These are phyloP conservation scores for Gastrophysa polygoni DNA, from an alignment of 2,888 invertebrate genomes.

Conservation along the genomic window DNA sequence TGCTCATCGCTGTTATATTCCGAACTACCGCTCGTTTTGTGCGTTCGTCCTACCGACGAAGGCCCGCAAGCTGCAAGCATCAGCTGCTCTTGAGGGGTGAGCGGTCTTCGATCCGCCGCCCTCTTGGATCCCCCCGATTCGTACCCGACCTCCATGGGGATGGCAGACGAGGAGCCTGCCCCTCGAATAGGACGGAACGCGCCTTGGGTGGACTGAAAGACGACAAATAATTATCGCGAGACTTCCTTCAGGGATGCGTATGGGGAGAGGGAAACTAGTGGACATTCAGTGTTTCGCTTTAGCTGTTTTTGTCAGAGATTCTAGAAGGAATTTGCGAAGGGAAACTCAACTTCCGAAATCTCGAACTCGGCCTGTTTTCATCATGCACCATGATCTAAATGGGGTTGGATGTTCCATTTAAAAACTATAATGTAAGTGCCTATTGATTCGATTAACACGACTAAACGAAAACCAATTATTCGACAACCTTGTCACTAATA, in stretches of 20 bases:
- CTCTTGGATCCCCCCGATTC: slow-evolving; percentile 27
- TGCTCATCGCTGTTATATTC: slow-evolving; percentile 44
- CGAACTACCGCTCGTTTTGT: slow-evolving; percentile 43
- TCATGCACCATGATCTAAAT: too few relatives aligned
- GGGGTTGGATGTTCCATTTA: too few relatives aligned
- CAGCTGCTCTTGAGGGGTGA: slow-evolving; percentile 51
- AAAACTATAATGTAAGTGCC: too few relatives aligned
- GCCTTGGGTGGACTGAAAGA: slow-evolving; percentile 18
- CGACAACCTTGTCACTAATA: too few relatives aligned
- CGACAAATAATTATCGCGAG: not conserved
- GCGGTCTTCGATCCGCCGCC: slow-evolving; percentile 30
- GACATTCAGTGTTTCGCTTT: slow-evolving; percentile 23
- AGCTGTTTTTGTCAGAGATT: slow-evolving; percentile 19
- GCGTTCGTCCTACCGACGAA: slow-evolving; percentile 26
- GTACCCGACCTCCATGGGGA: slow-evolving; percentile 38
- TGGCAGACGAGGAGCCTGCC: slow-evolving; percentile 17
- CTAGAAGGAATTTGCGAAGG: slow-evolving; percentile 22
- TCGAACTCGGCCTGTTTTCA: slow-evolving; percentile 56
- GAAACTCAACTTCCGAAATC: slow-evolving; percentile 31
- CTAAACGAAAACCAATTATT: too few relatives aligned
- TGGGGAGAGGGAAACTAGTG: not conserved
- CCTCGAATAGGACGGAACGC: slow-evolving; percentile 37
- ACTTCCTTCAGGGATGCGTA: not conserved
- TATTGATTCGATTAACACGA: too few relatives aligned
- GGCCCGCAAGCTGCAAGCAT: slow-evolving; percentile 18